Percentiles rank a stretch among this genome's conserved stretches.
Conservation (phyloP, 2,888 invertebrate species). For the Malachius bipustulatus region DNA sequence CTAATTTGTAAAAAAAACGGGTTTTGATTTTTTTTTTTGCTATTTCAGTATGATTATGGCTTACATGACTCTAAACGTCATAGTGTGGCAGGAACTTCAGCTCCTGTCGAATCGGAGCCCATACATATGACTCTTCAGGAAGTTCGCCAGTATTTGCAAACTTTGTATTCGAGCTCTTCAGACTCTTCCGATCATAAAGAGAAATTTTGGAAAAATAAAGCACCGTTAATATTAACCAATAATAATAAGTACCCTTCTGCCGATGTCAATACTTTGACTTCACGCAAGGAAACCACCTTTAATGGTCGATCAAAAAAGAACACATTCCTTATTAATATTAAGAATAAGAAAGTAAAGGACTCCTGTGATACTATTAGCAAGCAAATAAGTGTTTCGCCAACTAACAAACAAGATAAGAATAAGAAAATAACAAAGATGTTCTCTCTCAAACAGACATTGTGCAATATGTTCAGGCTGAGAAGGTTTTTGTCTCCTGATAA, state of each 20-base stretch:
- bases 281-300: conserved; percentile 18
- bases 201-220: conserved; percentile 26
- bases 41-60: conserved; percentile 29
- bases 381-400: conserved; percentile 33
- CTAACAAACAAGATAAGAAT: conserved; percentile 34
- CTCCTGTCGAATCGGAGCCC: conserved; percentile 52
- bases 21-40: too few species aligned
- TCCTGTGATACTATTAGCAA: conserved; percentile 36
- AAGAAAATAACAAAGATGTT: conserved; percentile 59
- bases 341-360: conserved; percentile 46
- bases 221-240: conserved; percentile 24
- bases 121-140: conserved; percentile 77
- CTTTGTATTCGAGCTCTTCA: conserved; percentile 65
- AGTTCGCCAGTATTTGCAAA: conserved; percentile 72
- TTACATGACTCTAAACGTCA: conserved; percentile 45
- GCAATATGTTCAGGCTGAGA: conserved; percentile 68
- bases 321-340: conserved; percentile 47
- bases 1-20: too few species aligned
- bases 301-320: conserved; percentile 37
- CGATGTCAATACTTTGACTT: conserved; percentile 26
- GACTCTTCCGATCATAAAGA: conserved; percentile 49
- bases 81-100: conserved; percentile 53
- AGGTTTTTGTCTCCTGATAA: conserved; percentile 43
- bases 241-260: conserved; percentile 26
- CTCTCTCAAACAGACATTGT: conserved; percentile 73